Evolutionary conservation across 2,797 vertebrate genomes (phyloP).

Genomic region (Onychomys torridus): DNA sequence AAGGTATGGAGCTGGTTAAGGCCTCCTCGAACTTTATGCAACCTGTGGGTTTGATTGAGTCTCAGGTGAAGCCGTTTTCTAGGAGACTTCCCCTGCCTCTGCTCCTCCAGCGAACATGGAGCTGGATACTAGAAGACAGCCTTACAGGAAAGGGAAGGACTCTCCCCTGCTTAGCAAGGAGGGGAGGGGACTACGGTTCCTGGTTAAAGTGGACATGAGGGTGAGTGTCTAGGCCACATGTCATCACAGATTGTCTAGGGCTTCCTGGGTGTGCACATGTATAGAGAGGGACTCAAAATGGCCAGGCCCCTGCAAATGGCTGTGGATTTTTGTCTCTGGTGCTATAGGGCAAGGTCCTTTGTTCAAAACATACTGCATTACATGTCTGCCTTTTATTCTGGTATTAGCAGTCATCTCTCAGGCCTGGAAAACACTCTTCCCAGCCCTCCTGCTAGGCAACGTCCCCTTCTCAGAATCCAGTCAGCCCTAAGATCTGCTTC

Average conservation of each 20-base stretch:
- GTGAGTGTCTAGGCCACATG: background rate
- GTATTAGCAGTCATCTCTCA: background rate
- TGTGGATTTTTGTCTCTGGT: background rate
- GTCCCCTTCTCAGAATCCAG: background rate
- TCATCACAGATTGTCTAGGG: background rate
- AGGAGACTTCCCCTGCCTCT: background rate
- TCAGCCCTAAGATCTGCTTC: background rate
- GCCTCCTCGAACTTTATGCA: background rate
- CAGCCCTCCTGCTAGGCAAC: background rate
- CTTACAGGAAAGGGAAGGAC: background rate
- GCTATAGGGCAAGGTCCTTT: background rate
- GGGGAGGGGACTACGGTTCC: background rate
- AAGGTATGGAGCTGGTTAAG: background rate
- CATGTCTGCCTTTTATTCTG: conserved; percentile 43
- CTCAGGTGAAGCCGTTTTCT: background rate
- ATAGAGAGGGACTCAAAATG: background rate
- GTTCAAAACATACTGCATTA: background rate
- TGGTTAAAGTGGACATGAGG: background rate
- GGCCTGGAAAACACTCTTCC: background rate
- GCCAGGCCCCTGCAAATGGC: background rate
- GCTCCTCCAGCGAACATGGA: background rate
- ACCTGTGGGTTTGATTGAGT: background rate
- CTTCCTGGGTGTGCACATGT: background rate
- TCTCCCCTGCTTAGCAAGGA: background rate
- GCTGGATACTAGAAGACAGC: background rate